Evolutionary conservation across 2,888 invertebrate species (phyloP).

Genomic region (Mythimna impura): DNA sequence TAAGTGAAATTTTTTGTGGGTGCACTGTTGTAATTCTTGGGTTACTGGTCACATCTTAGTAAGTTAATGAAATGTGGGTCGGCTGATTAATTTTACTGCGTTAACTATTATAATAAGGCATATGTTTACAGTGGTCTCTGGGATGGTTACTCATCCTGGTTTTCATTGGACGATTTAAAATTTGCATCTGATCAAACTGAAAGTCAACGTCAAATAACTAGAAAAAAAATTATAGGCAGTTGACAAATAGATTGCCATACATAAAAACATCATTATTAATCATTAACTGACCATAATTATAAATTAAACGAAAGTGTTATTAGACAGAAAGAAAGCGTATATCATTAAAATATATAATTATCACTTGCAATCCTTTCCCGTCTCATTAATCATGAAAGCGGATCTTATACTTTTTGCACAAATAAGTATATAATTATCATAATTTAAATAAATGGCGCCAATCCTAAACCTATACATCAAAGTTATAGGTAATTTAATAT

Average conservation of each 20-base stretch:
- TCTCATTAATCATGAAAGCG: conserved; percentile 49
- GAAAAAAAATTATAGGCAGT: not conserved
- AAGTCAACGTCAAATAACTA: not conserved
- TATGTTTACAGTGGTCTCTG: not conserved
- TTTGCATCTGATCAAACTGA: not conserved
- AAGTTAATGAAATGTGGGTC: conserved; percentile 11
- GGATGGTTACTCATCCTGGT: not conserved
- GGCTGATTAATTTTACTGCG: not conserved
- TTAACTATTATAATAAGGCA: not conserved
- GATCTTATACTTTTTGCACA: conserved; percentile 39
- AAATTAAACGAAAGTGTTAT: conserved; percentile 4
- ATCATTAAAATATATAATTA: conserved; percentile 37
- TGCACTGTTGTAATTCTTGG: conserved; percentile 28
- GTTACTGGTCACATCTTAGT: conserved; percentile 4
- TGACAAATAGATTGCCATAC: not conserved
- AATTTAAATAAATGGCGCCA: conserved; percentile 46
- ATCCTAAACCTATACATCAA: conserved; percentile 44
- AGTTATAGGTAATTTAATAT: conserved; percentile 33
- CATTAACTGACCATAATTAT: conserved; percentile 5
- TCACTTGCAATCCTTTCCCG: conserved; percentile 26
- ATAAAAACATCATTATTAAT: conserved; percentile 5
- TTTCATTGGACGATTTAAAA: not conserved
- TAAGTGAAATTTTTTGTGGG: conserved; percentile 71
- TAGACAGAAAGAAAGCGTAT: conserved; percentile 35
- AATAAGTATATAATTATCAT: conserved; percentile 6